Evolutionary conservation across 2,797 vertebrate genomes (phyloP).

Genomic region (Micromesistius poutassou): DNA sequence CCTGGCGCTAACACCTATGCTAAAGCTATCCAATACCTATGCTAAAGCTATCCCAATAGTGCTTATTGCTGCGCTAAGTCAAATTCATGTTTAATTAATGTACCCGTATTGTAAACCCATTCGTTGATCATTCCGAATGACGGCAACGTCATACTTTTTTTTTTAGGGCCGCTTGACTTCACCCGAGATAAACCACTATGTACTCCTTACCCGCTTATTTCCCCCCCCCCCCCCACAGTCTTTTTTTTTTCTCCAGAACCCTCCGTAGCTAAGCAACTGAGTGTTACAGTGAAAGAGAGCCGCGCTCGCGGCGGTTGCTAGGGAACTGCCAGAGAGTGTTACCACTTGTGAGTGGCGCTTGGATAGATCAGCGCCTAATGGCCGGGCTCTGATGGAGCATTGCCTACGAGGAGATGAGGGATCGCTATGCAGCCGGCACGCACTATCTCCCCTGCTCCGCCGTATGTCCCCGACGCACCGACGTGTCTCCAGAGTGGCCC

Average conservation of each 20-base stretch:
- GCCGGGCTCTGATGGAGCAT: conserved; percentile 76
- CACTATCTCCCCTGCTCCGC: conserved; percentile 61
- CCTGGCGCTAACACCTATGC: neutral
- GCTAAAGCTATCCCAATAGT: no score
- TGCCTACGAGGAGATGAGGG: conserved; percentile 74
- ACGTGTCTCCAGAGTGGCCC: conserved; percentile 64
- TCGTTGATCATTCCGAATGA: conserved; percentile 63
- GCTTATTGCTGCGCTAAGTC: no score
- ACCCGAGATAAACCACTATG: conserved; percentile 60
- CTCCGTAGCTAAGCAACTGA: conserved; percentile 82
- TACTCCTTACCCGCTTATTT: conserved; percentile 29
- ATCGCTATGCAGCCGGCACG: conserved; percentile 60
- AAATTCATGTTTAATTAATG: no score
- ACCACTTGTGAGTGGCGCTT: conserved; percentile 71
- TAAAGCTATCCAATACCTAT: no score
- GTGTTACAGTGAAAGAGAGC: conserved; percentile 73
- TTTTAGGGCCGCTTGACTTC: no score
- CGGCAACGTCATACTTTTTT: no score
- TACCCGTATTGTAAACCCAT: conserved; percentile 9
- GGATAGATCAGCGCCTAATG: conserved; percentile 77
- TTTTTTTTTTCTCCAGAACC: conserved; percentile 23
- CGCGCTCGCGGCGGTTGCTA: conserved; percentile 79
- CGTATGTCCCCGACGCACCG: conserved; percentile 66
- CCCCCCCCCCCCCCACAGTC: neutral
- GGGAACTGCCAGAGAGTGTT: conserved; percentile 79